These are phyloP conservation scores for Frankliniella intonsa DNA, from an alignment of 2,888 invertebrate species.

Conservation along the genomic window DNA sequence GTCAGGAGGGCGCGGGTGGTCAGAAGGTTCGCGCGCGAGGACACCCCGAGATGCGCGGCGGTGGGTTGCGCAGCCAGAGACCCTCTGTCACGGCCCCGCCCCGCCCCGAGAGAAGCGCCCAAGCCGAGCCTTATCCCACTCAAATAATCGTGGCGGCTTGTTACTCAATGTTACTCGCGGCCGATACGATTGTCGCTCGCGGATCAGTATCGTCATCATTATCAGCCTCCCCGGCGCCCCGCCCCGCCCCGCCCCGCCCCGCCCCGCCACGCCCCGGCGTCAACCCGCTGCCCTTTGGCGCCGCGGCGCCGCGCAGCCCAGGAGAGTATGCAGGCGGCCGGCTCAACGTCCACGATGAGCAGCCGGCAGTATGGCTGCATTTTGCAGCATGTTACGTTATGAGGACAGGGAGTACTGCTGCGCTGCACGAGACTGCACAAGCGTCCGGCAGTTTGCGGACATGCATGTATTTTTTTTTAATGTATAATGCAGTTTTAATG, in stretches of 20 bases:
- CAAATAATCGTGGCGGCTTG: slow-evolving; percentile 18
- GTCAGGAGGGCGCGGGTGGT: neutral
- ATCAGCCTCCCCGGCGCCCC: neutral
- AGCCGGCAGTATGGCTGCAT: too few relatives aligned
- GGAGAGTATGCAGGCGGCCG: too few relatives aligned
- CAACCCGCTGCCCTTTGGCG: too few relatives aligned
- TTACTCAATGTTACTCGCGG: slow-evolving; percentile 13
- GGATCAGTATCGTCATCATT: slow-evolving; percentile 2
- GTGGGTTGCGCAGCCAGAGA: neutral
- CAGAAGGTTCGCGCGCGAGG: neutral
- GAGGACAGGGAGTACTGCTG: too few relatives aligned
- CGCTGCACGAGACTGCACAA: too few relatives aligned
- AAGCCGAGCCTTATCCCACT: neutral
- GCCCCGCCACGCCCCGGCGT: too few relatives aligned
- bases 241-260: neutral
- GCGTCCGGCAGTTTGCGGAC: too few relatives aligned
- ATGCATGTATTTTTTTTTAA: too few relatives aligned
- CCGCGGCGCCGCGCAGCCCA: too few relatives aligned
- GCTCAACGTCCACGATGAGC: too few relatives aligned
- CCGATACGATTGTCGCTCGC: slow-evolving; percentile 6
- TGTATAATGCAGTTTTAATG: too few relatives aligned
- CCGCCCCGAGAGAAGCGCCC: neutral
- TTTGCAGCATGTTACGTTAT: too few relatives aligned
- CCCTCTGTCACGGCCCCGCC: neutral
- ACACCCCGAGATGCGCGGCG: neutral